A percentile compares a stretch with the other conserved stretches of the same genome.
These are phyloP conservation scores for Leptopterna dolabrata DNA, from an alignment of 2,888 invertebrate species.

Conservation along the genomic window DNA sequence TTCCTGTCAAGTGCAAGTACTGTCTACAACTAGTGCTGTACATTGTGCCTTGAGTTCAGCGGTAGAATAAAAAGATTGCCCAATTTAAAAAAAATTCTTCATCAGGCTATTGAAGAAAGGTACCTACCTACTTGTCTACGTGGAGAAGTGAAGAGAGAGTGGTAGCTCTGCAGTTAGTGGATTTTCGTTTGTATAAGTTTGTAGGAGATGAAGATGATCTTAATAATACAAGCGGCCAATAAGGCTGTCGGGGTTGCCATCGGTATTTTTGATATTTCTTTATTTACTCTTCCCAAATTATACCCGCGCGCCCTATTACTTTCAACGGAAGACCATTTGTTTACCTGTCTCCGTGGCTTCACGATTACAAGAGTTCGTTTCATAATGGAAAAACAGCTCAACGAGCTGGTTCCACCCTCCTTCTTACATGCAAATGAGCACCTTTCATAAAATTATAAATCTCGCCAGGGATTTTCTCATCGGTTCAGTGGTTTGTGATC, in stretches of 20 bases:
- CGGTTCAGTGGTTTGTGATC: constrained; percentile 24
- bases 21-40: no score
- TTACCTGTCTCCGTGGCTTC: constrained; percentile 4
- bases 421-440: background rate
- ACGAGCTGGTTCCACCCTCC: background rate
- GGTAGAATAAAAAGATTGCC: no score
- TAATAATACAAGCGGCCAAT: background rate
- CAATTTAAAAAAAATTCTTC: no score
- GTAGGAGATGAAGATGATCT: background rate
- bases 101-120: no score
- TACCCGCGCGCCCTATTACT: background rate
- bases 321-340: constrained; percentile 8
- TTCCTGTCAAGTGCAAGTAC: no score
- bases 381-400: constrained; percentile 14
- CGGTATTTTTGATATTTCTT: constrained; percentile 8
- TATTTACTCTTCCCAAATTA: constrained; percentile 29
- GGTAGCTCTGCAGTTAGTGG: no score
- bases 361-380: constrained; percentile 5
- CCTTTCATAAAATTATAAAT: constrained; percentile 42
- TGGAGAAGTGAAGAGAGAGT: no score
- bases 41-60: no score
- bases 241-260: background rate
- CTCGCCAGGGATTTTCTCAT: constrained; percentile 1
- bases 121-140: no score
- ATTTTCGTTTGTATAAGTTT: no score